phyloP scores from a whole-genome alignment of 2,113 vertebrate species.

The Apodemus sylvaticus region DNA sequence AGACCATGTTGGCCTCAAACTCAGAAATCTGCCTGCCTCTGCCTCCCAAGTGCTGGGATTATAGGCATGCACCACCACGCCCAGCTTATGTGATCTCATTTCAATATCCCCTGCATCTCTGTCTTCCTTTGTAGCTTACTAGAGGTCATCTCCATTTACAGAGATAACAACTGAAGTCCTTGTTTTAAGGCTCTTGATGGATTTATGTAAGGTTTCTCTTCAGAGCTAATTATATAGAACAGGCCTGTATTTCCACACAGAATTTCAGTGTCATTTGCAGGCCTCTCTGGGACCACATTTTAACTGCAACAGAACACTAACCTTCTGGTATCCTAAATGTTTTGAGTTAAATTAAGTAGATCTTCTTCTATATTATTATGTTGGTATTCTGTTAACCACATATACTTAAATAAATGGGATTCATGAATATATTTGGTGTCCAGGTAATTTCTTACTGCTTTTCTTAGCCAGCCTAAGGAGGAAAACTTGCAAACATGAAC shows the following conservation, averaged over 20 bases:
- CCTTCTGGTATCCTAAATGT: not conserved
- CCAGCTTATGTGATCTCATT: too few relatives aligned
- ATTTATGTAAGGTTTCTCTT: not conserved
- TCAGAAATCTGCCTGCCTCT: too few relatives aligned
- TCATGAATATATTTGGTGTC: not conserved
- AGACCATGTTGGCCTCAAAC: too few relatives aligned
- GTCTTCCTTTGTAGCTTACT: not conserved
- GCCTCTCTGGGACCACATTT: conserved; percentile 9
- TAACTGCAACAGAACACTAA: not conserved
- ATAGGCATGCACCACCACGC: too few relatives aligned
- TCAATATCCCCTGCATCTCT: not conserved
- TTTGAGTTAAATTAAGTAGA: conserved; percentile 35
- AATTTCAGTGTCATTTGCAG: conserved; percentile 6
- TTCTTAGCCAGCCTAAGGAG: not conserved
- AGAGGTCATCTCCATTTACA: not conserved
- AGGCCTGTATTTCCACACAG: not conserved
- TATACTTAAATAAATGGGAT: not conserved
- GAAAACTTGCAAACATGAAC: not conserved
- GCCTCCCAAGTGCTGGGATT: too few relatives aligned
- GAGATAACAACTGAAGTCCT: not conserved
- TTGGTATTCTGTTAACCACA: not conserved
- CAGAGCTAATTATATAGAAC: not conserved
- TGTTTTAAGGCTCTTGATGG: not conserved
- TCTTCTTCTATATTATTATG: conserved; percentile 30
- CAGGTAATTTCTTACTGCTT: conserved; percentile 32